Evolutionary conservation across 2,888 invertebrate genomes (phyloP), one percentile per base, ranked within the genome.

Genomic region (Pocota personata): DNA sequence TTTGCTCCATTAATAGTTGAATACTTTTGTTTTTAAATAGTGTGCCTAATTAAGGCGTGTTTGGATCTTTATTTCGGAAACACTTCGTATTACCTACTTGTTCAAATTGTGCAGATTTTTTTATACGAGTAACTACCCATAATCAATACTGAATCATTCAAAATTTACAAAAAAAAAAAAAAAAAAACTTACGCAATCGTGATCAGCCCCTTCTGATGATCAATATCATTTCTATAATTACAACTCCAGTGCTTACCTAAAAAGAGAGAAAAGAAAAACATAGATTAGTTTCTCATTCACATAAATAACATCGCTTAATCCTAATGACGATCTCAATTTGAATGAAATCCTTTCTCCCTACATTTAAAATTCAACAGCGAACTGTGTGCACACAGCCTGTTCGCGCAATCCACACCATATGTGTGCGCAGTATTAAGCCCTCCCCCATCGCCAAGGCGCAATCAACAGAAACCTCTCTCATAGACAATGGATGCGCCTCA

Each of bases 251-350:
- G 69, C 79, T 86, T 82, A 86, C 86, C 86, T 86, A 86, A 60
- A 84, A 84, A 3, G 55, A 83, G 12, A 66, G 32, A 52, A 24
- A 35, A 60, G 27, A 60, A 37, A 67, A 60, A 37, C 30, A 82
- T 30, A 66, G 32, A 80, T 86, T 80, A 86, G 52, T 82, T 67
- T 46, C 16, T 12, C 72, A 67, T 80, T 86, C 50, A 71, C 57
- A 80, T 82, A 76, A 86, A 86, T 73, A 62, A 24, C 71, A 69
- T 82, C 82, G 72, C 86, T 86, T 82, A 86, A 82, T 76, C 82
- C 82, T 82, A 86, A 86, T 86, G 55, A 72, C 72, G 52, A 55
- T 73, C 66, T 77, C 83, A 69, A 58, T 37, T 55, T 27, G 46
- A 66, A 62, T 32, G 57, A 27, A 80, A 64, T 80, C 80, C 76